phyloP scores from a whole-genome alignment of 2,113 vertebrate species.

The Vidua chalybeata region DNA sequence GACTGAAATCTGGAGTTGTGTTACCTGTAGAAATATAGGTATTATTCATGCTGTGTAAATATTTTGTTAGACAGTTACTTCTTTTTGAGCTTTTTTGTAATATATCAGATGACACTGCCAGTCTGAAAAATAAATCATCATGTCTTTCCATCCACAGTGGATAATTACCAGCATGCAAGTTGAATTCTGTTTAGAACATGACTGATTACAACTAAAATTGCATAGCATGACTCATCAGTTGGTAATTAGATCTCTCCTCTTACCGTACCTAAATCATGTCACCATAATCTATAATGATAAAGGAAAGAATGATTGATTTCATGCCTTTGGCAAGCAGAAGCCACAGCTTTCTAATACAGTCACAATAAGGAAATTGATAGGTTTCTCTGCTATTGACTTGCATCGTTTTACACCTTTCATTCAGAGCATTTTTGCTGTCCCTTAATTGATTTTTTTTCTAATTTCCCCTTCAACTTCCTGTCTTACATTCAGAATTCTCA shows the following conservation, averaged over 20 bases:
- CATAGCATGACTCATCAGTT: conserved; percentile 27
- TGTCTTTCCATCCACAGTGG: neutral
- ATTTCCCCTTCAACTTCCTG: conserved; percentile 4
- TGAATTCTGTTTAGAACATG: conserved; percentile 38
- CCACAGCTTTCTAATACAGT: conserved; percentile 10
- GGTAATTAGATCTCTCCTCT: conserved; percentile 51
- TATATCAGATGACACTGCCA: neutral
- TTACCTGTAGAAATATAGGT: neutral
- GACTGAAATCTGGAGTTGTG: neutral
- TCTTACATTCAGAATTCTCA: neutral
- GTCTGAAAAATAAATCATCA: conserved; percentile 54
- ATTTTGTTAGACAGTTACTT: conserved; percentile 6
- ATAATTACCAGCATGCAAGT: conserved; percentile 46
- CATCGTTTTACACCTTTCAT: conserved; percentile 8
- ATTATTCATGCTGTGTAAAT: neutral
- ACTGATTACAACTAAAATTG: conserved; percentile 54
- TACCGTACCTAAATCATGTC: neutral
- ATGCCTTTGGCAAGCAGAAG: conserved; percentile 21
- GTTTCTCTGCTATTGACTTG: neutral
- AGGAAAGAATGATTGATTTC: conserved; percentile 29
- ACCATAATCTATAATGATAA: conserved; percentile 39
- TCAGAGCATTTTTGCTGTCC: neutral
- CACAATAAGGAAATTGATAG: conserved; percentile 51
- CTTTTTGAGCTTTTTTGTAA: conserved; percentile 11
- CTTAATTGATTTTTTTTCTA: conserved; percentile 27